Base-by-base conservation (phyloP, 2,888 invertebrate genomes). In the Megaustenia siamemsis region DNA sequence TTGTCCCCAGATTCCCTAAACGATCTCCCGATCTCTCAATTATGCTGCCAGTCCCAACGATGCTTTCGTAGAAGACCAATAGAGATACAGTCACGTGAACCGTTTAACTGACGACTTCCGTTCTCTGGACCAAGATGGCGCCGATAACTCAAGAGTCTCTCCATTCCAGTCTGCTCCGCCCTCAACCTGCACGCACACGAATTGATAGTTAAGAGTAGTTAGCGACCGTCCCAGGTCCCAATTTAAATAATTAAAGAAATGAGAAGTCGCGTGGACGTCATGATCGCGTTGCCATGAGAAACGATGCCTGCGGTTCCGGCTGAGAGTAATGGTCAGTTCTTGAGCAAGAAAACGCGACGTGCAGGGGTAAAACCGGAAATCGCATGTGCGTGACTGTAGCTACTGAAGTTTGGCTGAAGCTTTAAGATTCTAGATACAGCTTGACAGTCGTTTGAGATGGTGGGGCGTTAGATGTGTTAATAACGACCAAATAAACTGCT, bases 1-100 rank as follows among this genome's bases (percentile, higher is more conserved):
- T 73, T 71, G n/a, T 60, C 53, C 82, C 60, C 38, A 73, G 38
- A 45, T 68, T 53, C 80, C 53, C 68, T 69, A 69, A 80, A 80
- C 38, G 69, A 66, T 76, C 82, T 66, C 45, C 75, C 66, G 60
- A 82, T 82, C 82, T 82, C 76, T 82, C 66, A 53, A 82, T 82
- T 82, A 75, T 76, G 24, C 56, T 76, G 76, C 82, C 76, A 76
- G 76, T 63, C 76, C 76, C 40, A 49, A 24, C 35, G 38, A 45
- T 45, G 66, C 75, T 43, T 53, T n/a, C 76, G 40, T n/a, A 32
- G 82, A 82, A 69, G 69, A 43, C 82, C 82, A 82, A 82, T 73
- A 60, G 82, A 73, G 82, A 82, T 82, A 66, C 66, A 66, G 82
- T 82, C 82, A 82, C 82, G 82, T 82, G 82, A 82, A 49, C 82